Conservation (phyloP, 2,888 invertebrate genomes). For the Odontothrips loti region DNA sequence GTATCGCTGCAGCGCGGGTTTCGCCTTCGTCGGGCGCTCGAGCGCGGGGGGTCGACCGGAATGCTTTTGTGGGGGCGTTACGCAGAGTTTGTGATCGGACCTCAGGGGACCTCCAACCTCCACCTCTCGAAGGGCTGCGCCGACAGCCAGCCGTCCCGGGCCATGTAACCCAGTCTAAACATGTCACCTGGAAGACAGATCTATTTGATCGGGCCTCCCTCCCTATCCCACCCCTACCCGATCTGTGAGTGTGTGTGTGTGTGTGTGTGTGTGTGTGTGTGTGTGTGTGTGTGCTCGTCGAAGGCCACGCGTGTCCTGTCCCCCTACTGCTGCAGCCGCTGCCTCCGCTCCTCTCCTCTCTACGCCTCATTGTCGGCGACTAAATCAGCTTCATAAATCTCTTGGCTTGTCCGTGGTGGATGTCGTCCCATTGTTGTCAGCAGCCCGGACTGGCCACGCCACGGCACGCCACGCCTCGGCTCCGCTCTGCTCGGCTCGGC, state of each 20-base stretch:
- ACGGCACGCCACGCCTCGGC: not conserved
- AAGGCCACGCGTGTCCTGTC: not conserved
- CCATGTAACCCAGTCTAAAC: not conserved
- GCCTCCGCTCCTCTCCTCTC: not conserved
- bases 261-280: too few relatives aligned
- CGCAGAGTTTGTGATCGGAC: too few relatives aligned
- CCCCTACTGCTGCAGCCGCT: too few relatives aligned
- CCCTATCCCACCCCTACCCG: not conserved
- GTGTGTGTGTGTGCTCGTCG: too few relatives aligned
- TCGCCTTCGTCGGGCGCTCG: too few relatives aligned
- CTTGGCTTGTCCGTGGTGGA: conserved; percentile 20
- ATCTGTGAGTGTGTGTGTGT: not conserved
- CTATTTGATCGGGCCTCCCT: conserved; percentile 15
- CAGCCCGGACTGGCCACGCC: not conserved
- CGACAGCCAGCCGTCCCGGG: too few relatives aligned
- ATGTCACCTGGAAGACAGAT: conserved; percentile 22
- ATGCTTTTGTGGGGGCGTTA: too few relatives aligned
- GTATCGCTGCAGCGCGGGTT: too few relatives aligned
- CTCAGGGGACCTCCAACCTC: too few relatives aligned
- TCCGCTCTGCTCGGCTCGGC: too few relatives aligned
- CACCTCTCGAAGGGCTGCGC: not conserved
- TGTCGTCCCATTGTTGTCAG: conserved; percentile 16
- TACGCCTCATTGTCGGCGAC: conserved; percentile 5
- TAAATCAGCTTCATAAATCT: conserved; percentile 24
- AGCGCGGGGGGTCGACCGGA: too few relatives aligned